Evolutionary conservation across 2,797 vertebrate species (phyloP), one percentile per base, ranked within the genome.

Genomic region (Galaxias olidus): DNA sequence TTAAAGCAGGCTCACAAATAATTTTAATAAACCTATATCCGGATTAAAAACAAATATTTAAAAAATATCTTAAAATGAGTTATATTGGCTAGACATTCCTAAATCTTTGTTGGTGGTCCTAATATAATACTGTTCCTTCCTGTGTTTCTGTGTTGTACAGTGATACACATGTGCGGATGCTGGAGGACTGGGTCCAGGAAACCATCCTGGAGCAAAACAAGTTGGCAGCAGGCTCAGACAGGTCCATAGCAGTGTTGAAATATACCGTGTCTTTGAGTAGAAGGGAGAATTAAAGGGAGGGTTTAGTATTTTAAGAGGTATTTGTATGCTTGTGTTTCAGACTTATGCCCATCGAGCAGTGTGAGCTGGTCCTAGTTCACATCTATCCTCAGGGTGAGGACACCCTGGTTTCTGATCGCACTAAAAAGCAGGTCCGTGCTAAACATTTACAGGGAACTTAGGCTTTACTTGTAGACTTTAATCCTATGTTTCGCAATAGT

Each of bases 161-260:
- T 83, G 96, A 99, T 76, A 99, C 97, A 75, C 96, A 98, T 0
- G 97, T 99, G 52, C 94, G 97, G 69, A 98, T 99, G 97, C 89
- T 99, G 78, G 98, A 99, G 86, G 98, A 98, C 63, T 98, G 91
- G 80, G 96, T 99, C 68, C 95, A 96, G 63, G 98, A 99, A 84
- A 98, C 97, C 0, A 97, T 99, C 81, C 91, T 95, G 54, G 98
- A 99, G 4, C 96, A 99, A 68, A 99, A 99, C 87, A 98, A 98
- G 59, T 88, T 98, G 82, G 98, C 97, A 53, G 96, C 95, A 42
- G 95, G 96, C 66, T 99, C 98, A 4, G 98, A 99, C 89, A 94
- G 98, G 98, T 98, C 77, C 88, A 95, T 93, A 71, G 64, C 13
- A 47, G 1, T 1, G 9, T 4, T 52, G 9, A 11, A 40, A 60